Conservation (phyloP, 2,888 invertebrate species). For the Cantharis flavilabris region DNA sequence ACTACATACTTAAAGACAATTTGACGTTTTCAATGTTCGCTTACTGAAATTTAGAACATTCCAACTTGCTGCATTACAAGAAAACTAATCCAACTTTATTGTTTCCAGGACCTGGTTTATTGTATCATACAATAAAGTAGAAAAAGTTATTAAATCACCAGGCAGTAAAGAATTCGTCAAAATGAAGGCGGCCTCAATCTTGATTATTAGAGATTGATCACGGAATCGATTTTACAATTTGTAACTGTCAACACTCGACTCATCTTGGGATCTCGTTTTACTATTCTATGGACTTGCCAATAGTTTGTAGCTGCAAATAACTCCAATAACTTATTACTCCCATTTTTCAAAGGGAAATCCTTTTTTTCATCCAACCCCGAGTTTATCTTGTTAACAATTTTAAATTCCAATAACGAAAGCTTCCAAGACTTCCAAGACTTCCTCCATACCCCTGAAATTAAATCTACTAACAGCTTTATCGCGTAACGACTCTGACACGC, state of each 20-base stretch:
- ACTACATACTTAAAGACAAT: conserved; percentile 21
- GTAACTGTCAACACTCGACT: conserved; percentile 33
- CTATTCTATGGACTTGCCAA: conserved; percentile 15
- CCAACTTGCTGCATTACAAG: conserved; percentile 2
- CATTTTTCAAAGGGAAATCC: background rate
- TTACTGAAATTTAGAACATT: conserved; percentile 4
- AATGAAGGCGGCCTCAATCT: conserved; percentile 26
- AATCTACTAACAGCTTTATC: conserved; percentile 11
- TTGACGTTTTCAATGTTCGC: conserved; percentile 6
- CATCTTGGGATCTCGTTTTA: conserved; percentile 14
- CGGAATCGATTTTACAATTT: conserved; percentile 32
- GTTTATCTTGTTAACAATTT: background rate
- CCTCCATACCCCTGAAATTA: background rate
- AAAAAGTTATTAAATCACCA: background rate
- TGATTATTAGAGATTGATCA: conserved; percentile 32
- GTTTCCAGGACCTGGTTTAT: background rate
- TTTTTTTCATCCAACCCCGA: background rate
- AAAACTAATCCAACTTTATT: background rate
- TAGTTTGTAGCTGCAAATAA: conserved; percentile 20
- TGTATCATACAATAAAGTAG: background rate
- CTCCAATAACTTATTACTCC: conserved; percentile 6
- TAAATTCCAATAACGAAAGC: background rate
- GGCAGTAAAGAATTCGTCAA: conserved; percentile 3
- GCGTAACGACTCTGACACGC: conserved; percentile 7
- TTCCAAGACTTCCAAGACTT: background rate